Percentiles rank a stretch among this genome's conserved stretches.
Evolutionary conservation across 2,113 vertebrate species (phyloP).

Genomic region (Ceyx melanurus): DNA sequence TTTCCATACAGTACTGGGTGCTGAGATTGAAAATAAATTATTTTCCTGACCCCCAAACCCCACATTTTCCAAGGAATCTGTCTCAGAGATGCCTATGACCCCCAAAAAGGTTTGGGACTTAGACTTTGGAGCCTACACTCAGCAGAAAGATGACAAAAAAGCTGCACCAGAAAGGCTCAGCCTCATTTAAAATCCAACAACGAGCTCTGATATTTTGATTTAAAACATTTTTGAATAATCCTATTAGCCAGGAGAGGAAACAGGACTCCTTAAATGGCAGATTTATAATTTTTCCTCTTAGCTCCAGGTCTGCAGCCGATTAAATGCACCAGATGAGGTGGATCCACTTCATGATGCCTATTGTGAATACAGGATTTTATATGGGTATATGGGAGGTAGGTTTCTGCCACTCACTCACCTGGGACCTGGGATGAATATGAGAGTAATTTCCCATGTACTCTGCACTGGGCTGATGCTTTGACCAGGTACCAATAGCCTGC

Average conservation of each 20-base stretch:
- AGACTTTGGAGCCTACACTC: neutral
- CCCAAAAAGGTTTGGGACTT: neutral
- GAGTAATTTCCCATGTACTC: neutral
- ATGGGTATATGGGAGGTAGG: neutral
- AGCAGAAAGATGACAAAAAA: neutral
- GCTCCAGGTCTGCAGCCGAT: constrained; percentile 7
- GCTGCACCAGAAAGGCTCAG: neutral
- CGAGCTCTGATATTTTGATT: constrained; percentile 58
- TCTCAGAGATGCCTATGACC: neutral
- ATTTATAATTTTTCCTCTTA: neutral
- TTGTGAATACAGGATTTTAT: neutral
- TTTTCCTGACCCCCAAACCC: neutral
- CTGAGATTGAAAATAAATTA: neutral
- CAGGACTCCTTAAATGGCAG: constrained; percentile 42
- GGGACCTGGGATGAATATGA: neutral
- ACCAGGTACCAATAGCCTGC: neutral
- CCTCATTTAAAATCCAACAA: constrained; percentile 56
- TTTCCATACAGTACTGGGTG: neutral
- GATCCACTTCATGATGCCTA: neutral
- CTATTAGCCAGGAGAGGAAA: constrained; percentile 70
- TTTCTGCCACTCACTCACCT: neutral
- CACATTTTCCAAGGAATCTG: neutral
- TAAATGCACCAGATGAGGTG: constrained; percentile 13
- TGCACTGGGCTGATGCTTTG: neutral
- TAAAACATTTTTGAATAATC: constrained; percentile 69